Conservation (phyloP, 2,888 invertebrate species). For the Apantesis nais region DNA sequence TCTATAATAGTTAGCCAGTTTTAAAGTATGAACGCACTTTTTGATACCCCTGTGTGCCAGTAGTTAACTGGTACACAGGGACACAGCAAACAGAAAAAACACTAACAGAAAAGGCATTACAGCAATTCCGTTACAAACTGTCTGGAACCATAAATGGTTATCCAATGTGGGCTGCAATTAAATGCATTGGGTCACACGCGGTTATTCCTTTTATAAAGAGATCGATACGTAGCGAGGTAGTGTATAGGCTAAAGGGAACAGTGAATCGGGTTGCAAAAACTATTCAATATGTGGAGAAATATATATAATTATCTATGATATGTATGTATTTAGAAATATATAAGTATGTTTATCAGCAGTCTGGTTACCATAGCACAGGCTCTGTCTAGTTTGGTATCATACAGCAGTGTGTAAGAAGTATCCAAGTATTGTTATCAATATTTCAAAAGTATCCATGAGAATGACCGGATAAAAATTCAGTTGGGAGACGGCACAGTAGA, state of each 20-base stretch:
- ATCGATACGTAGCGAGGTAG: slow-evolving; percentile 6
- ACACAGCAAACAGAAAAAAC: slow-evolving; percentile 16
- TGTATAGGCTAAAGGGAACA: slow-evolving; percentile 15
- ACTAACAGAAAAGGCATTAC: slow-evolving; percentile 28
- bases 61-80: no score
- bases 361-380: no score
- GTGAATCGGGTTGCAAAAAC: slow-evolving; percentile 3
- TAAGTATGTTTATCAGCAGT: no score
- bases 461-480: no score
- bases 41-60: neutral
- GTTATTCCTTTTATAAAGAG: slow-evolving; percentile 27
- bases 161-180: slow-evolving; percentile 42
- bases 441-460: neutral
- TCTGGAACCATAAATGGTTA: slow-evolving; percentile 36
- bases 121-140: slow-evolving; percentile 45
- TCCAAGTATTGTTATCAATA: no score
- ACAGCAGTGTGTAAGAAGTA: no score
- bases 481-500: no score
- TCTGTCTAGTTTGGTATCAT: no score
- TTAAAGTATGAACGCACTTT: neutral
- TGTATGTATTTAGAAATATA: no score
- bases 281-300: neutral
- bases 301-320: no score
- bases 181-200: slow-evolving; percentile 44
- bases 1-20: no score